phyloP scores from a whole-genome alignment of 2,113 vertebrate genomes.

The Cepphus grylle region DNA sequence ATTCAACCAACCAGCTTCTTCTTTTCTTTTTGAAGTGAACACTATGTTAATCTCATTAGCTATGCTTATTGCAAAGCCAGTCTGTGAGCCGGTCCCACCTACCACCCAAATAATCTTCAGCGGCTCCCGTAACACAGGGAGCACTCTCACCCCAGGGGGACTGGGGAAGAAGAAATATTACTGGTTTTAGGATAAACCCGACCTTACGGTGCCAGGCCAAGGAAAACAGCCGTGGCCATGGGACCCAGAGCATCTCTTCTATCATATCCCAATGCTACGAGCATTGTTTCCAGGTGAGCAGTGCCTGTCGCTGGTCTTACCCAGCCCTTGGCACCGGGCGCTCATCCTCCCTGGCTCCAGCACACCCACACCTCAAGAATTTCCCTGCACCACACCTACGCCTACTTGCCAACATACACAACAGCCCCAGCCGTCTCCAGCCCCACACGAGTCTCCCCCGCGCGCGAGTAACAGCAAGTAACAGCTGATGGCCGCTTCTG shows the following conservation, averaged over 20 bases:
- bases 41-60: conserved; percentile 30
- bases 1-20: background rate
- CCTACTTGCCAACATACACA: background rate
- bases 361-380: background rate
- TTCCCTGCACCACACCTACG: background rate
- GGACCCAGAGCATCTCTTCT: background rate
- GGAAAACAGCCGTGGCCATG: background rate
- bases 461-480: accelerated
- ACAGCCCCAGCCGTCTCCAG: background rate
- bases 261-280: accelerated
- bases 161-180: background rate
- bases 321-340: background rate
- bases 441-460: accelerated
- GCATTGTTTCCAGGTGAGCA: background rate
- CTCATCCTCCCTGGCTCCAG: background rate
- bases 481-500: background rate
- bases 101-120: background rate
- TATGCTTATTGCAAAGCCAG: background rate
- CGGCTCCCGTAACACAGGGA: accelerated
- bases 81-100: background rate
- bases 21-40: conserved; percentile 13
- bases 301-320: background rate
- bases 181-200: background rate
- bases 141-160: background rate
- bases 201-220: background rate